phyloP scores from a whole-genome alignment of 2,797 vertebrate genomes.

The Masticophis lateralis region DNA sequence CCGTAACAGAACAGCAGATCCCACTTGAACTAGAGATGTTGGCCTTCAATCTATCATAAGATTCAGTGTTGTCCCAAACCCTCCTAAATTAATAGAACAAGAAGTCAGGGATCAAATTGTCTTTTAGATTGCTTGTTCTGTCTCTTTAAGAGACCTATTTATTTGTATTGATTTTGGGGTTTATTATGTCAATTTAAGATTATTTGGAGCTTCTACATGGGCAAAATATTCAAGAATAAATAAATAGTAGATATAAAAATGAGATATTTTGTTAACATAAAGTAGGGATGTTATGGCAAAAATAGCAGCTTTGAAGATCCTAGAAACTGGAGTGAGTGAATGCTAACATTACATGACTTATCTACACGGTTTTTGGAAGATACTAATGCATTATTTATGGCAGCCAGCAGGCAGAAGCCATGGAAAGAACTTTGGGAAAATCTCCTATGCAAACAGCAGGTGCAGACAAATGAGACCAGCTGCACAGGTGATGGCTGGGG shows the following conservation, averaged over 20 bases:
- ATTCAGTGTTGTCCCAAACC: not conserved
- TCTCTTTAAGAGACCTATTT: not conserved
- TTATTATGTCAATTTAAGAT: not conserved
- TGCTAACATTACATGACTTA: not conserved
- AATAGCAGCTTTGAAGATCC: not conserved
- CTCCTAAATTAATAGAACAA: not conserved
- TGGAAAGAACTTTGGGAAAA: not conserved
- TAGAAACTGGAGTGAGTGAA: not conserved
- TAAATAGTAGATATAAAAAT: not conserved
- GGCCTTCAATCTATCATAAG: not conserved
- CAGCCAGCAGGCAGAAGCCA: not conserved
- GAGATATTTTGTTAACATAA: not conserved
- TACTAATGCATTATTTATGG: not conserved
- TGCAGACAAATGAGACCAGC: slow-evolving; percentile 58
- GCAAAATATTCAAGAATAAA: not conserved
- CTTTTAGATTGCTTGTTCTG: not conserved
- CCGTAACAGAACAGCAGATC: not conserved
- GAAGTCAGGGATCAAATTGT: not conserved
- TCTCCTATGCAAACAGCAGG: slow-evolving; percentile 27
- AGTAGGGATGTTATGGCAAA: not conserved
- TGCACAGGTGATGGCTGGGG: slow-evolving; percentile 44
- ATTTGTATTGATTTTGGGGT: not conserved
- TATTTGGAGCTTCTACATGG: not conserved
- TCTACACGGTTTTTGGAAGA: not conserved
- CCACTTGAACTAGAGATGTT: not conserved